These are phyloP conservation scores for Caenorhabditis sp. DNA, from an alignment of 2,888 invertebrate species.

Conservation along the genomic window DNA sequence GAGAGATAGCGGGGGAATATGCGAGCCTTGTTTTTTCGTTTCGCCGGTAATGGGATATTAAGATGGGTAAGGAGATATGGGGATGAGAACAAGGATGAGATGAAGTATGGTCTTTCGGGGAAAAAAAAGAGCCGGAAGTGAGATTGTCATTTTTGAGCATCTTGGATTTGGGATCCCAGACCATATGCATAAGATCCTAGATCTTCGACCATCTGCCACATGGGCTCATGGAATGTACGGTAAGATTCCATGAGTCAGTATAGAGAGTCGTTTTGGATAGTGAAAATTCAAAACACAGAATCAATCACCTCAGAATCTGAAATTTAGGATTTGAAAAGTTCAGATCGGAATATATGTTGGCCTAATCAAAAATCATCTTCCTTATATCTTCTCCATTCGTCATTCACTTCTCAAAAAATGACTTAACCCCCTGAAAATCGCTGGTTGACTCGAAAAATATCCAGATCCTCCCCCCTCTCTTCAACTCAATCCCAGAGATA, in stretches of 20 bases:
- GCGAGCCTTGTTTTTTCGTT: slow-evolving; percentile 24
- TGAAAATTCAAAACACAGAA: too few species aligned
- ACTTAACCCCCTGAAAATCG: not conserved
- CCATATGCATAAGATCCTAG: too few species aligned
- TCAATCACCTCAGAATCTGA: too few species aligned
- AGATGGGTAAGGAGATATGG: slow-evolving; percentile 15
- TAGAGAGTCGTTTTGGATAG: too few species aligned
- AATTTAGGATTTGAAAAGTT: too few species aligned
- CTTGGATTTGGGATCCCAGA: not conserved
- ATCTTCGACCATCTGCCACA: not conserved
- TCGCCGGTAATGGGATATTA: slow-evolving; percentile 45
- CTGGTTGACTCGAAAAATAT: not conserved
- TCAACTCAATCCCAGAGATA: slow-evolving; percentile 6
- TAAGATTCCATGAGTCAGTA: too few species aligned
- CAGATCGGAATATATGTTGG: too few species aligned
- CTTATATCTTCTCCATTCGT: not conserved
- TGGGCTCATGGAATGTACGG: not conserved
- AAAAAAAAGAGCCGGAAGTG: not conserved
- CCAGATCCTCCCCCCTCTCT: not conserved
- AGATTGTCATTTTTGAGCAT: not conserved
- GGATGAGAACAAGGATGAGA: not conserved
- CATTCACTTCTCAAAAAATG: not conserved
- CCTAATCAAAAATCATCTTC: too few species aligned
- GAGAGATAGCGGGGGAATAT: not conserved
- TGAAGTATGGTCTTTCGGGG: not conserved